Base-by-base conservation (phyloP, 2,113 vertebrate genomes). In the Numida meleagris region DNA sequence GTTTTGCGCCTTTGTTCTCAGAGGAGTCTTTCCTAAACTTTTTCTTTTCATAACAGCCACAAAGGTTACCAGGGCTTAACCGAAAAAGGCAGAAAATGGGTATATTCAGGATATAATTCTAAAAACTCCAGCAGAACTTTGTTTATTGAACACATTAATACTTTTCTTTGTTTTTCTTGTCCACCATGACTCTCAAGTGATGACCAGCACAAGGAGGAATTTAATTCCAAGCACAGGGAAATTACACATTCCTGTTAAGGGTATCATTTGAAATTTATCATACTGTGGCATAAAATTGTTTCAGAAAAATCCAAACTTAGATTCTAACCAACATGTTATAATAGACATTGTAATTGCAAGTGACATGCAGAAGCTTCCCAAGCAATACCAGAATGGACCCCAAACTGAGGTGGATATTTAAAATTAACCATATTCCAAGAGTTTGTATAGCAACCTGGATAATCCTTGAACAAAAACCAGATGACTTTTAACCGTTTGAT, bases 11-110 rank as follows among this genome's bases (percentile, higher is more conserved):
- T 90, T 82, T 90, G 6, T 76, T 86, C 59, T 67, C 29, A 80
- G 46, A 73, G 8, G 13, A 78, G 63, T 43, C 10, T 74, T 77
- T 77, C 58, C 29, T 63, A 74, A 95, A 96, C 59, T 90, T 94
- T 21, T 50, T 15, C 13, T 89, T 87, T 89, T 77, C 38, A 36
- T 36, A 74, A 42, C 6, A 12, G 3, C 31, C 84, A 76, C 19
- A 89, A 87, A 80, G 34, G 27, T 62, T 38, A 77, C 13, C 13
- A 59, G 23, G 5, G 68, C n/a, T 85, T 42, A 7, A 65, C 9
- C 31, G 20, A 34, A 58, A 59, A 85, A 78, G 33, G 33, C 18
- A 91, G 40, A 66, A 70, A 68, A 79, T 20, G 5, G 12, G 6
- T 43, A 59, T 57, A 86, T 61, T 72, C 33, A 68, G 23, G 9